Conservation (phyloP, 1,140 invertebrate species). For the Drosophila pectinifera region DNA sequence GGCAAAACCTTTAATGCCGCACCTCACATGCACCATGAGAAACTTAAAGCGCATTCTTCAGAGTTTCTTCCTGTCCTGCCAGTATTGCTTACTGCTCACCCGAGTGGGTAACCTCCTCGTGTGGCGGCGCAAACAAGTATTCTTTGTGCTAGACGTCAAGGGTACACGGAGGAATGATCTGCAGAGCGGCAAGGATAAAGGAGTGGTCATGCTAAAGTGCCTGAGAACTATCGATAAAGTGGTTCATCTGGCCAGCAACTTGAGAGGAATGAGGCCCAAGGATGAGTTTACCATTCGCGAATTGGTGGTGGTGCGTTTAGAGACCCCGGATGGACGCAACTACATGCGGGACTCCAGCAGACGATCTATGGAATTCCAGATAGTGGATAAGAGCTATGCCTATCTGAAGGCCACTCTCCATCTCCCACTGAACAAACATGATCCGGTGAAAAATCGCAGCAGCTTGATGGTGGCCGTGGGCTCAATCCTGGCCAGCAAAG, state of each 20-base stretch:
- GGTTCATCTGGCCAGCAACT: slow-evolving; percentile 43
- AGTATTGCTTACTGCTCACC: slow-evolving; percentile 62
- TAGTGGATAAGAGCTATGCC: slow-evolving; percentile 70
- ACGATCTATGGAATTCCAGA: slow-evolving; percentile 42
- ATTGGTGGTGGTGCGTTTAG: slow-evolving; percentile 63
- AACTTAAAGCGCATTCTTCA: slow-evolving; percentile 43
- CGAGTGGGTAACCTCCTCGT: slow-evolving; percentile 55
- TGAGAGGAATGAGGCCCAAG: slow-evolving; percentile 30
- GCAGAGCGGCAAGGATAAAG: slow-evolving; percentile 5
- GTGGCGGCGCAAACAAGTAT: slow-evolving; percentile 53
- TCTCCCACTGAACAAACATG: slow-evolving; percentile 45
- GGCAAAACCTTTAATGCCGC: background rate
- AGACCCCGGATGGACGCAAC: slow-evolving; percentile 57
- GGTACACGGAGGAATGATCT: slow-evolving; percentile 29
- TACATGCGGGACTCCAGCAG: slow-evolving; percentile 45
- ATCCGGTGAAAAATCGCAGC: slow-evolving; percentile 52
- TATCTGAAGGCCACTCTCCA: slow-evolving; percentile 62
- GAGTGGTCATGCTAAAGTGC: slow-evolving; percentile 57
- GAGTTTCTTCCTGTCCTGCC: slow-evolving; percentile 51
- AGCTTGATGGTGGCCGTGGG: slow-evolving; percentile 64
- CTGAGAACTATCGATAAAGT: slow-evolving; percentile 62
- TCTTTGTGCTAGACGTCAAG: slow-evolving; percentile 67
- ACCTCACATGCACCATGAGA: slow-evolving; percentile 28
- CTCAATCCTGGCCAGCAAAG: slow-evolving; percentile 73
- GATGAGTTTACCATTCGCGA: slow-evolving; percentile 65